Base-by-base conservation (phyloP, 2,113 vertebrate species). In the Podarcis raffonei region DNA sequence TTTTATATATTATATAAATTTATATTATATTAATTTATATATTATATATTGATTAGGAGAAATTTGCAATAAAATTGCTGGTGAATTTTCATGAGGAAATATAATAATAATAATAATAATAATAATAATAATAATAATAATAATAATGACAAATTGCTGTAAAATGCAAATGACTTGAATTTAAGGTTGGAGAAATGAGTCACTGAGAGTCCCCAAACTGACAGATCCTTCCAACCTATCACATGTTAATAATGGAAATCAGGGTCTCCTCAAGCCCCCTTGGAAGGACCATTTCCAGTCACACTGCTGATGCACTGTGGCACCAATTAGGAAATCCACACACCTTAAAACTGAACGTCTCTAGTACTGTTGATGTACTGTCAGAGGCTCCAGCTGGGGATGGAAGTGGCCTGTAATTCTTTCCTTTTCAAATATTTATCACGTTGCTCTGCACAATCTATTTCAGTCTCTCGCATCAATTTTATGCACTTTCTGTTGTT, bases 401-500 rank as follows among this genome's bases (percentile, higher is more conserved):
- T 59, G 65, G 32, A 59, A 87, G 27, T 87, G 18, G 23, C 27
- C 8, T 57, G 77, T 91, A 90, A 93, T 92, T 81, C 75, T 59
- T 53, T 71, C 62, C 84, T 92, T 59, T 86, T 92, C 87, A 9
- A 1, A 93, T 88, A 82, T 88, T 88, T 94, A 80, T 93, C 93
- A 90, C 90, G 91, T 94, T 93, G 80, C 76, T 89, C 92, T 92
- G 88, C 91, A 91, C 87, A 87, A 90, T 93, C 93, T 89, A 88
- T 93, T 92, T 91, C 90, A 39, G 88, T n/a, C 65, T 91, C 81
- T 87, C 90, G 87, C 90, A 91, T 94, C 92, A 90, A 94, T 95
- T 92, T 91, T 89, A 92, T 95, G 86, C 75, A 90, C 69, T 92
- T 94, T 93, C 93, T 96, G 93, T 93, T 91, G 89, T 91, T 93